These are phyloP conservation scores for Dasysyrphus albostriatus DNA, from an alignment of 2,888 invertebrate genomes.

Conservation along the genomic window DNA sequence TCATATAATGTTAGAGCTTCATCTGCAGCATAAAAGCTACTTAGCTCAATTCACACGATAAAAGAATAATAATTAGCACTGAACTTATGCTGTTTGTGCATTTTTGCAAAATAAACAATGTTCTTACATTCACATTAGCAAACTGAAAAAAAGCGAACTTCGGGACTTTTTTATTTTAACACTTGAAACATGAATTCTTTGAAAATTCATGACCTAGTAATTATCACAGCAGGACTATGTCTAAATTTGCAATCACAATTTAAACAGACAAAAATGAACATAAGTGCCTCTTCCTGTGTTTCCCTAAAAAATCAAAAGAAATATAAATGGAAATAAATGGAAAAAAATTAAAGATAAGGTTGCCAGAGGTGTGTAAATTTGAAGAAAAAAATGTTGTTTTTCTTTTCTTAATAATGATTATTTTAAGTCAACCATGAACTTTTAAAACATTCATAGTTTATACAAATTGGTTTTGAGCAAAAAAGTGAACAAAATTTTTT, in stretches of 20 bases:
- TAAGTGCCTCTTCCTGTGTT: not conserved
- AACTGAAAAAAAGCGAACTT: not conserved
- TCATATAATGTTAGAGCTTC: slow-evolving; percentile 11
- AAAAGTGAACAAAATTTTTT: too few species aligned
- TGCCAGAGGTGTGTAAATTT: not conserved
- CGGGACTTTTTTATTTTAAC: not conserved
- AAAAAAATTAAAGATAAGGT: not conserved
- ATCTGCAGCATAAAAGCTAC: slow-evolving; percentile 6
- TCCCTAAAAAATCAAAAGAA: not conserved
- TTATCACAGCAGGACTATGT: slow-evolving; percentile 32
- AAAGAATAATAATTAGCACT: slow-evolving; percentile 52
- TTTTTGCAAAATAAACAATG: not conserved
- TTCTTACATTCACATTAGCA: slow-evolving; percentile 52
- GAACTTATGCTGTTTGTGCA: slow-evolving; percentile 15
- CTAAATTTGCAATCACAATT: not conserved
- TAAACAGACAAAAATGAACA: not conserved
- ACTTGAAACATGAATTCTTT: slow-evolving; percentile 2
- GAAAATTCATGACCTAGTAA: slow-evolving; percentile 42
- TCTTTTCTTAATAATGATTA: too few species aligned
- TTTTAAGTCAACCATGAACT: too few species aligned
- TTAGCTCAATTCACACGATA: slow-evolving; percentile 5
- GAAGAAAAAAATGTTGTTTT: too few species aligned
- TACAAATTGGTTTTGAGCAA: too few species aligned
- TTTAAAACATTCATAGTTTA: too few species aligned
- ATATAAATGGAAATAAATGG: not conserved